Evolutionary conservation across 2,113 vertebrate genomes (phyloP).

Genomic region (Ammospiza nelsoni): DNA sequence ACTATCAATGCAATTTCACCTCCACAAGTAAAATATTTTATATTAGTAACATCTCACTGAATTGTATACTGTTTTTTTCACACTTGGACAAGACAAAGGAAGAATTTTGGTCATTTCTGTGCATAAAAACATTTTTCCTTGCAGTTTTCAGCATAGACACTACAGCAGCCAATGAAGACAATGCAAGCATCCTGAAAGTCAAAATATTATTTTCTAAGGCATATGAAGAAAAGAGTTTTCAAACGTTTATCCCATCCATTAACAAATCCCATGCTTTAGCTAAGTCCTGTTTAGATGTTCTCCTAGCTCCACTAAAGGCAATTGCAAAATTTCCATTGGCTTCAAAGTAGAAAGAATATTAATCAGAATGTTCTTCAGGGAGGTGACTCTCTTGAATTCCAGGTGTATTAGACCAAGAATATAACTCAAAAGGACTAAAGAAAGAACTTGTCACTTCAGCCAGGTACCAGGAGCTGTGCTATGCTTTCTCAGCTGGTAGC

Average conservation of each 20-base stretch:
- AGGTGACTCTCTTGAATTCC: not conserved
- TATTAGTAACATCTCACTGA: not conserved
- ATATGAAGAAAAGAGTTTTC: not conserved
- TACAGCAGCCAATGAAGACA: not conserved
- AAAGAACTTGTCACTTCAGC: not conserved
- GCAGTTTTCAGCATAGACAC: not conserved
- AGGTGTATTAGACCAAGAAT: not conserved
- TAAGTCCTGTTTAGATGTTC: not conserved
- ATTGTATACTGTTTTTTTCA: not conserved
- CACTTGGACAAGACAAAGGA: not conserved
- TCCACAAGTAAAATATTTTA: not conserved
- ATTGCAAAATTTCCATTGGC: not conserved
- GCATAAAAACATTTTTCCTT: not conserved
- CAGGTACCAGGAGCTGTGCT: not conserved
- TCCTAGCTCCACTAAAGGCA: not conserved
- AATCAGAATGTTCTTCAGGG: not conserved
- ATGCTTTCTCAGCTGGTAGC: not conserved
- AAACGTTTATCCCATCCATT: not conserved
- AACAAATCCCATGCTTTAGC: not conserved
- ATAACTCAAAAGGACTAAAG: not conserved
- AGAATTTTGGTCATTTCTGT: not conserved
- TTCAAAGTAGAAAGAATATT: not conserved
- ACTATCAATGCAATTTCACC: not conserved
- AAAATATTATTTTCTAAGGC: not conserved
- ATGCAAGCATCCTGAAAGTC: not conserved